These are phyloP conservation scores for Momotus momota DNA, from an alignment of 2,797 vertebrate genomes.

Conservation along the genomic window DNA sequence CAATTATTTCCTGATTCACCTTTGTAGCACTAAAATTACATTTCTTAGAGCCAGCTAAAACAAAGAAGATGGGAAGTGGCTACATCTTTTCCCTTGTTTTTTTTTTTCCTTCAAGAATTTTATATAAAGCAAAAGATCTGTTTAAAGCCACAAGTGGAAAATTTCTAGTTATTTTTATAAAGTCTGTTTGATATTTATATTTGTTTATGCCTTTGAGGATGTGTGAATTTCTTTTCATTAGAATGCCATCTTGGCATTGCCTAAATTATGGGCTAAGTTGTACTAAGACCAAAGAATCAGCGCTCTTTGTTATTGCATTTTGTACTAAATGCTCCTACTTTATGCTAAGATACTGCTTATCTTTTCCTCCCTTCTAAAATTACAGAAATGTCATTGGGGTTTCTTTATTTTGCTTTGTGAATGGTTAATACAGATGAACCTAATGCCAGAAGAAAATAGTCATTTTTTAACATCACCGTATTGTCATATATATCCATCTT, in stretches of 20 bases:
- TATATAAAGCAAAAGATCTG: not conserved
- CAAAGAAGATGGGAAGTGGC: not conserved
- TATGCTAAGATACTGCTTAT: not conserved
- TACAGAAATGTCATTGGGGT: not conserved
- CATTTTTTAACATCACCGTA: not conserved
- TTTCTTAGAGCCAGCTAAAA: not conserved
- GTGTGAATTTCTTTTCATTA: not conserved
- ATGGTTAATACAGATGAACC: not conserved
- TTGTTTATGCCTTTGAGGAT: not conserved
- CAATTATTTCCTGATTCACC: not conserved
- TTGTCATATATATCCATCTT: not conserved
- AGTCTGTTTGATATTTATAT: not conserved
- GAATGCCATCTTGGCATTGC: not conserved
- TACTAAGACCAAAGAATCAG: not conserved
- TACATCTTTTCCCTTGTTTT: not conserved
- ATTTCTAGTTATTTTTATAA: not conserved
- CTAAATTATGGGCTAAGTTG: not conserved
- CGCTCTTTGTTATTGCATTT: accelerated
- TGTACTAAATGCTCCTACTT: not conserved
- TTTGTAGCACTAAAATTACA: not conserved
- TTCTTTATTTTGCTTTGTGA: not conserved
- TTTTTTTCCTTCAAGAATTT: not conserved
- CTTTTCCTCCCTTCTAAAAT: not conserved
- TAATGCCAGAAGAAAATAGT: not conserved
- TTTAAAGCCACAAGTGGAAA: not conserved